A percentile compares a stretch with the other conserved stretches of the same genome.
Evolutionary conservation across 2,888 invertebrate genomes (phyloP).

Genomic region (Drosophila parthenogenetica): DNA sequence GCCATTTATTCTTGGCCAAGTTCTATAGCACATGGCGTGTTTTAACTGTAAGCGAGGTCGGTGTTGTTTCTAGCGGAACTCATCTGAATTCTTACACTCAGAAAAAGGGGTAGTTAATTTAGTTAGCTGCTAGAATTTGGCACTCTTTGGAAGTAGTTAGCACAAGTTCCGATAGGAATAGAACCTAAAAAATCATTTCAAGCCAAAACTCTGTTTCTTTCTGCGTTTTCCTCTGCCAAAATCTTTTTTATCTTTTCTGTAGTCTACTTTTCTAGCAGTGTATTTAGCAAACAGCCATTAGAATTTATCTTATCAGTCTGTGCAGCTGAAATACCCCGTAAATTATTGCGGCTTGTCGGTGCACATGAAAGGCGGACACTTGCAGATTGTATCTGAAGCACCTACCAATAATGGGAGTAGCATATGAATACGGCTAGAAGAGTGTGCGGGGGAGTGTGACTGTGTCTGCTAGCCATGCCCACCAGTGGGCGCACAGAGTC

Average conservation of each 20-base stretch:
- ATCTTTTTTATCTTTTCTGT: too few relatives aligned
- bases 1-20: constrained; percentile 28
- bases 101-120: not conserved
- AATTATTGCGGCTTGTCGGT: constrained; percentile 39
- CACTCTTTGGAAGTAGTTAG: too few relatives aligned
- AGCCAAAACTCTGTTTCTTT: too few relatives aligned
- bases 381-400: constrained; percentile 44
- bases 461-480: constrained; percentile 13
- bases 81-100: constrained; percentile 24
- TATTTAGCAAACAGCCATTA: constrained; percentile 11
- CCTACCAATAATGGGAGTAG: constrained; percentile 11
- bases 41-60: not conserved
- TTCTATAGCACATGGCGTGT: constrained; percentile 28
- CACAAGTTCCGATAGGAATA: too few relatives aligned
- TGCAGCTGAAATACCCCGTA: constrained; percentile 21
- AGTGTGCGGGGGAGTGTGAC: not conserved
- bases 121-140: not conserved
- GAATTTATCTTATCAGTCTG: constrained; percentile 45
- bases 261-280: not conserved
- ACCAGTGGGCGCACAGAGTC: not conserved
- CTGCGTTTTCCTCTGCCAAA: too few relatives aligned
- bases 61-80: constrained; percentile 11
- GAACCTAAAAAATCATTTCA: too few relatives aligned
- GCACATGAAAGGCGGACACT: constrained; percentile 42
- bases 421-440: not conserved